A percentile compares a stretch with the other conserved stretches of the same genome.
Evolutionary conservation across 2,113 vertebrate species (phyloP).

Genomic region (Lagenorhynchus albirostris): DNA sequence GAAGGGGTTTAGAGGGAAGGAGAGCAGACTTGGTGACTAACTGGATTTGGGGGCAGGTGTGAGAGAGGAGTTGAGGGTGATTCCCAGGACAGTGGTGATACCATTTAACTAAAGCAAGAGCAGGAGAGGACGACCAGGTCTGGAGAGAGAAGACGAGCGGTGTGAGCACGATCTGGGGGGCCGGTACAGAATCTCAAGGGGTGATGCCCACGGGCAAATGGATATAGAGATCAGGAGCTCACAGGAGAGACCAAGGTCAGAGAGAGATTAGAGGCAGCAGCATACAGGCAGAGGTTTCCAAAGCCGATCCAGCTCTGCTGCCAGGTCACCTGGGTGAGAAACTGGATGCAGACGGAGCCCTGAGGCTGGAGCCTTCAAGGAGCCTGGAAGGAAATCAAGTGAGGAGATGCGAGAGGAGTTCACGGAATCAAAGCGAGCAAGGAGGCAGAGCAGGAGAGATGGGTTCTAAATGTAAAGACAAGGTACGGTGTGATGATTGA

Average conservation of each 20-base stretch:
- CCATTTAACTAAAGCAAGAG: not conserved
- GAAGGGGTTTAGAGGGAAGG: not conserved
- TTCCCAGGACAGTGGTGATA: not conserved
- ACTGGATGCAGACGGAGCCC: not conserved
- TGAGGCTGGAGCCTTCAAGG: not conserved
- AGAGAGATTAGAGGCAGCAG: not conserved
- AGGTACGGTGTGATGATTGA: not conserved
- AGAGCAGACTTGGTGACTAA: not conserved
- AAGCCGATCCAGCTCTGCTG: not conserved
- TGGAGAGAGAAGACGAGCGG: not conserved
- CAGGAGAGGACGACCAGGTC: not conserved
- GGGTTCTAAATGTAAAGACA: not conserved
- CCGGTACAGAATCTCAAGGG: too few species aligned
- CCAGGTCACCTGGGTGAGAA: not conserved
- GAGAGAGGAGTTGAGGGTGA: not conserved
- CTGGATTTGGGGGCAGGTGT: not conserved
- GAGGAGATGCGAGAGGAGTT: not conserved
- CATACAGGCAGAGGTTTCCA: not conserved
- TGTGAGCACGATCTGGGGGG: not conserved
- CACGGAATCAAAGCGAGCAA: not conserved
- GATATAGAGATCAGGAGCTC: not conserved
- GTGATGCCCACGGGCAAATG: not conserved
- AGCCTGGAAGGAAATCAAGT: not conserved
- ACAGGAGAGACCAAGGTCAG: not conserved
- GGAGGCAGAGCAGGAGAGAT: not conserved